Evolutionary conservation across 1,140 invertebrate genomes (phyloP).

Genomic region (Orussus abietinus): DNA sequence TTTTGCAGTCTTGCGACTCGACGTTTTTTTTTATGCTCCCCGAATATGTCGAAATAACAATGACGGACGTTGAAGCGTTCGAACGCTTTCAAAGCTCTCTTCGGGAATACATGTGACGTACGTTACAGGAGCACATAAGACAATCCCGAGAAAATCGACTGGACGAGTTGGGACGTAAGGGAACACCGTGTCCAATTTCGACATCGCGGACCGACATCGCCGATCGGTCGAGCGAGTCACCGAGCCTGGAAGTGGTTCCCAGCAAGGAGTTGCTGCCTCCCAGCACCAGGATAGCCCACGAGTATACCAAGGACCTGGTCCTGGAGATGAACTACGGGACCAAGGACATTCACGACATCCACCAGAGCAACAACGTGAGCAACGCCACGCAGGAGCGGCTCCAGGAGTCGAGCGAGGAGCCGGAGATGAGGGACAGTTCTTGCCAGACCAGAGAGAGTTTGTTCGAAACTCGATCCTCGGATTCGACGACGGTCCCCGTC

Average conservation of each 20-base stretch:
- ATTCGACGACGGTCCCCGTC: slow-evolving; percentile 19
- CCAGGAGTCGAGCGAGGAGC: slow-evolving; percentile 52
- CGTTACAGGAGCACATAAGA: slow-evolving; percentile 70
- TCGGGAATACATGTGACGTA: no score
- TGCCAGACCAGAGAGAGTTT: slow-evolving; percentile 77
- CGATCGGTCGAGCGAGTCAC: slow-evolving; percentile 37
- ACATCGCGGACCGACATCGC: slow-evolving; percentile 34
- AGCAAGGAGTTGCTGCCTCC: slow-evolving; percentile 38
- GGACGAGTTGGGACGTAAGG: slow-evolving; percentile 62
- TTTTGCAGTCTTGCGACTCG: no score
- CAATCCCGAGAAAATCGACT: slow-evolving; percentile 73
- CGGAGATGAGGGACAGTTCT: slow-evolving; percentile 71
- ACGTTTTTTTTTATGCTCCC: no score
- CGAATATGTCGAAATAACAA: no score
- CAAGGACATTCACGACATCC: slow-evolving; percentile 49
- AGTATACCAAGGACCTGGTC: slow-evolving; percentile 31
- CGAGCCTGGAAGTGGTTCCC: slow-evolving; percentile 38
- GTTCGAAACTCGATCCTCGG: slow-evolving; percentile 54
- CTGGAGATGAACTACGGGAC: slow-evolving; percentile 34
- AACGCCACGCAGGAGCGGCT: slow-evolving; percentile 53
- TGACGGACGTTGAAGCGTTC: no score
- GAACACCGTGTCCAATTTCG: slow-evolving; percentile 44
- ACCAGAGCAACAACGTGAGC: slow-evolving; percentile 50
- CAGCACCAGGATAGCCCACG: slow-evolving; percentile 35
- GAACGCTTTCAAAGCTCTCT: no score